A percentile compares a stretch with the other conserved stretches of the same genome.
Conservation (phyloP, 1,140 invertebrate species). For the Saccostrea glomerata region DNA sequence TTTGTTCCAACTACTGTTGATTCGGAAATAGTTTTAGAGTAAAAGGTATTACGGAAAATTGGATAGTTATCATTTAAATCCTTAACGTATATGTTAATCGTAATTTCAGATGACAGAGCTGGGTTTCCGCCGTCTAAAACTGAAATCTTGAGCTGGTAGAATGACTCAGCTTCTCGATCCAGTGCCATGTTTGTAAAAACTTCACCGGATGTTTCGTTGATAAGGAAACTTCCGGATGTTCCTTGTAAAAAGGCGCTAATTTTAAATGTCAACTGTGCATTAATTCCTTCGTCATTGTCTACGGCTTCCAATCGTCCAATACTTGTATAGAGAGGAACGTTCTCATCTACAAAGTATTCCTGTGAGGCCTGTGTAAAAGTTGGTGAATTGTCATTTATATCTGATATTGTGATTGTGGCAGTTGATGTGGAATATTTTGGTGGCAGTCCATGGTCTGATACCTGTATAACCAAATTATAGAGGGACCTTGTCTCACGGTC, state of each 20-base stretch:
- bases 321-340: slow-evolving; percentile 43
- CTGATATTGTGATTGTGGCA: slow-evolving; percentile 52
- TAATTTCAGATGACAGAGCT: slow-evolving; percentile 21
- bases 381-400: slow-evolving; percentile 59
- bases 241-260: slow-evolving; percentile 55
- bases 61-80: slow-evolving; percentile 63
- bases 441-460: slow-evolving; percentile 47
- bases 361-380: slow-evolving; percentile 42
- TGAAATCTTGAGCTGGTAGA: slow-evolving; percentile 47
- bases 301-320: slow-evolving; percentile 59
- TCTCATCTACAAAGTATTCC: slow-evolving; percentile 61
- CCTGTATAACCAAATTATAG: slow-evolving; percentile 49
- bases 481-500: slow-evolving; percentile 53
- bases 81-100: slow-evolving; percentile 46
- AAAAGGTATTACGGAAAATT: slow-evolving; percentile 45
- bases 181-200: slow-evolving; percentile 55
- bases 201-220: slow-evolving; percentile 50
- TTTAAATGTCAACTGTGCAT: slow-evolving; percentile 59
- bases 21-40: slow-evolving; percentile 82
- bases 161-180: slow-evolving; percentile 57
- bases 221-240: slow-evolving; percentile 49
- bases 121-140: slow-evolving; percentile 55
- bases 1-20: slow-evolving; percentile 48
- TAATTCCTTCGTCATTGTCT: slow-evolving; percentile 63
- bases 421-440: slow-evolving; percentile 50